Evolutionary conservation across 2,888 invertebrate genomes (phyloP).

Genomic region (Himalopsyche tibetana): DNA sequence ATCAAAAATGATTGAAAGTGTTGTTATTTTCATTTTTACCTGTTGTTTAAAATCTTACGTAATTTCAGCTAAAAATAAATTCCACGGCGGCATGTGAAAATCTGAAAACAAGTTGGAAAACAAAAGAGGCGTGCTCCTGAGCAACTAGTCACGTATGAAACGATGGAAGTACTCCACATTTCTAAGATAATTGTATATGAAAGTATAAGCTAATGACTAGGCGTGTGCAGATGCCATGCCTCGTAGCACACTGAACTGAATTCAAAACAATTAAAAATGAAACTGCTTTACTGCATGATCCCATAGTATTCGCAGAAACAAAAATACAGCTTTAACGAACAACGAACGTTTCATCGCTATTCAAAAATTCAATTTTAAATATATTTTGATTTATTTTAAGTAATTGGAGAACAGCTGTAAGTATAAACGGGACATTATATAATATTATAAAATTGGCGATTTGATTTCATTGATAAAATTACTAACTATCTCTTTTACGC

Average conservation of each 20-base stretch:
- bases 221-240: constrained; percentile 47
- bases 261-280: constrained; percentile 46
- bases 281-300: constrained; percentile 35
- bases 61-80: not conserved
- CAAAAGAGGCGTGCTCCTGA: constrained; percentile 14
- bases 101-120: constrained; percentile 29
- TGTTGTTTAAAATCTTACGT: not conserved
- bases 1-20: too few species aligned
- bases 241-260: constrained; percentile 46
- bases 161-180: constrained; percentile 27
- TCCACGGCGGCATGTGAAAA: not conserved
- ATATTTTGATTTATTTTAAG: too few species aligned
- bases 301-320: not conserved
- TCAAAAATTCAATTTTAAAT: too few species aligned
- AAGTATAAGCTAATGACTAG: constrained; percentile 28
- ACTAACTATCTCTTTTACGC: too few species aligned
- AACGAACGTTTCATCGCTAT: too few species aligned
- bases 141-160: constrained; percentile 44
- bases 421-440: too few species aligned
- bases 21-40: too few species aligned
- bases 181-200: constrained; percentile 46
- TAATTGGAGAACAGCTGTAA: too few species aligned
- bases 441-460: too few species aligned
- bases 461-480: too few species aligned
- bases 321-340: too few species aligned